phyloP scores from a whole-genome alignment of 2,797 vertebrate species.

The Chiroxiphia lanceolata region DNA sequence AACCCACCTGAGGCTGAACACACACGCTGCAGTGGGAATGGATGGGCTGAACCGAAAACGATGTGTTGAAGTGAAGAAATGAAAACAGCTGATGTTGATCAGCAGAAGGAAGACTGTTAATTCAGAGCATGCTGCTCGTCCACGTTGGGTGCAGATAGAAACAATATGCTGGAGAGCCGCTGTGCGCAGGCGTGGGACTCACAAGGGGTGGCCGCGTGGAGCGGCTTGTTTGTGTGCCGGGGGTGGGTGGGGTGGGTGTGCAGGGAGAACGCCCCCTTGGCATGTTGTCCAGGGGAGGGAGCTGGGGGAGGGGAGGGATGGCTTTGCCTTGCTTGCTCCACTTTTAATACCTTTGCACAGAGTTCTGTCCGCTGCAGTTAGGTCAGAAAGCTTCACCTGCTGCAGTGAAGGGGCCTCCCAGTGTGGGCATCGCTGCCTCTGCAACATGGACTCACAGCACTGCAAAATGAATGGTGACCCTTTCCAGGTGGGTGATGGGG shows the following conservation, averaged over 20 bases:
- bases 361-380: neutral
- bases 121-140: neutral
- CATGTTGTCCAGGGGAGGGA: neutral
- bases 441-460: conserved; percentile 17
- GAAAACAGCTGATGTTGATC: neutral
- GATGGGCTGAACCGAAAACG: fast-evolving
- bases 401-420: neutral
- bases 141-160: neutral
- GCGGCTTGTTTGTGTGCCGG: neutral
- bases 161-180: neutral
- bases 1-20: neutral
- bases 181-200: fast-evolving
- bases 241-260: neutral
- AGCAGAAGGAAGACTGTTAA: neutral
- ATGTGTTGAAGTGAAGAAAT: neutral
- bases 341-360: conserved; percentile 60
- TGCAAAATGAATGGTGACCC: conserved; percentile 48
- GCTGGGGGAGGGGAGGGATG: neutral
- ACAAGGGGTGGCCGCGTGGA: fast-evolving
- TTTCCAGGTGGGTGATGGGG: conserved; percentile 28
- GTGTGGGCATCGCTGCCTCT: neutral
- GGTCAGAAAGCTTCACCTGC: neutral
- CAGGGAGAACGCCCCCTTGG: conserved; percentile 52
- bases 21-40: fast-evolving
- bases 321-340: neutral